Base-by-base conservation (phyloP, 2,113 vertebrate species). In the human region DNA sequence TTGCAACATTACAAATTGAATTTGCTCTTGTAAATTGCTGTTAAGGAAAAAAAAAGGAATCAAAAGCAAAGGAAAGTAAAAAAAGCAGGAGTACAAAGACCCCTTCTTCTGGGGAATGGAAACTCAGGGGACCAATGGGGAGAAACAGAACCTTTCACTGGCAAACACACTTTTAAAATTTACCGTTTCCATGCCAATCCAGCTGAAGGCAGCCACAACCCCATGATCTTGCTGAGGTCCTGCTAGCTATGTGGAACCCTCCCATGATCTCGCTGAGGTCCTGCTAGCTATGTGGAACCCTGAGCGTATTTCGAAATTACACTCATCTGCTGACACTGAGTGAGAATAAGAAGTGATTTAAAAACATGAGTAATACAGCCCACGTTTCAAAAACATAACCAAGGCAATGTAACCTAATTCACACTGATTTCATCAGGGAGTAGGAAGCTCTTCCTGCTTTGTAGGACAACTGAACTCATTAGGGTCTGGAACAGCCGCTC, bases 1-100 rank as follows among this genome's bases (percentile, higher is more conserved):
- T 94, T 48, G 23, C 80, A 96, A 72, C 43, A 93, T 97, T 97
- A 98, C 97, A 98, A 98, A 98, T 85, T 96, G 90, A 81, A 98
- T 98, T 98, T 98, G 48, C 2, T 55, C 85, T 97, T 98, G 86
- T 55, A 98, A 94, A 98, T 78, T 76, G 94, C 96, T 96, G 17
- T 97, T 82, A 52, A 66, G 66, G 55, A 97, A 98, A 91, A 86
- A 57, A 93, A 97, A 68, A 89, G 96, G 93, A 97, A 96, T 86
- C 40, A 90, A 90, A 94, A 98, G 22, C 79, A 90, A 93, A 48
- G 95, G 22, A 52, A 94, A 96, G 4, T 27, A 72, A 97, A 88
- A 88, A 88, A 93, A 8, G 3, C 70, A 70, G 92, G n/a, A 89
- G 90, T 92, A 94, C 80, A 97, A 68, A 97, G 35, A 59, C 13